Conservation (phyloP, 2,113 vertebrate species). For the Coracopsis vasa region DNA sequence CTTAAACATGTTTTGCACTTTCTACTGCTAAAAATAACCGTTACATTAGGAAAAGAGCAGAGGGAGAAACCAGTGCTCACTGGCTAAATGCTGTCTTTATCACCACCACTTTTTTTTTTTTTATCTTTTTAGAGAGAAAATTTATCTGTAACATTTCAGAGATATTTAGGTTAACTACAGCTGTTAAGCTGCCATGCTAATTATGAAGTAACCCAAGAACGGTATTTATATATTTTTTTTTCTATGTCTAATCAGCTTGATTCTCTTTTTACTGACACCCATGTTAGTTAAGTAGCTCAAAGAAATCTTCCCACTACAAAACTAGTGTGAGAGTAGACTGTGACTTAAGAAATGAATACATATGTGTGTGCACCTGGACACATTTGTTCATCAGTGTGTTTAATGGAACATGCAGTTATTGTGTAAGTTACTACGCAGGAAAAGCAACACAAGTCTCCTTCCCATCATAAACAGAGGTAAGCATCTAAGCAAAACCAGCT, state of each 20-base stretch:
- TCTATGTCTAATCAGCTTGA: background rate
- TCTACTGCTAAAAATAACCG: conserved; percentile 54
- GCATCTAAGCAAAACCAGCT: accelerated
- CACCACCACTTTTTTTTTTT: background rate
- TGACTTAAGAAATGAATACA: accelerated
- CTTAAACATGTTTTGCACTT: conserved; percentile 58
- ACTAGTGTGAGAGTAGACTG: background rate
- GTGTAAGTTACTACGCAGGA: background rate
- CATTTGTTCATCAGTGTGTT: background rate
- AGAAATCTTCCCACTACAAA: background rate
- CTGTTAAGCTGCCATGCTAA: background rate
- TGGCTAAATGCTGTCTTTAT: background rate
- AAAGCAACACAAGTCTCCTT: background rate
- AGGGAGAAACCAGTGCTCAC: background rate
- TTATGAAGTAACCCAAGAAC: background rate
- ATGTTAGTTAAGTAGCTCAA: background rate
- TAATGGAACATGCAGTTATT: background rate
- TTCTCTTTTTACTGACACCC: background rate
- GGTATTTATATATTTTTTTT: background rate
- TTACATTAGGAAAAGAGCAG: background rate
- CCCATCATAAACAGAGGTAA: background rate
- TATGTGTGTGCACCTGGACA: background rate
- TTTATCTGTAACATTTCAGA: background rate
- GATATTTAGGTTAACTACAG: background rate
- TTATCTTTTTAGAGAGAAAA: background rate